Conservation (phyloP, 2,888 invertebrate genomes). For the Subacronicta megacephala region DNA sequence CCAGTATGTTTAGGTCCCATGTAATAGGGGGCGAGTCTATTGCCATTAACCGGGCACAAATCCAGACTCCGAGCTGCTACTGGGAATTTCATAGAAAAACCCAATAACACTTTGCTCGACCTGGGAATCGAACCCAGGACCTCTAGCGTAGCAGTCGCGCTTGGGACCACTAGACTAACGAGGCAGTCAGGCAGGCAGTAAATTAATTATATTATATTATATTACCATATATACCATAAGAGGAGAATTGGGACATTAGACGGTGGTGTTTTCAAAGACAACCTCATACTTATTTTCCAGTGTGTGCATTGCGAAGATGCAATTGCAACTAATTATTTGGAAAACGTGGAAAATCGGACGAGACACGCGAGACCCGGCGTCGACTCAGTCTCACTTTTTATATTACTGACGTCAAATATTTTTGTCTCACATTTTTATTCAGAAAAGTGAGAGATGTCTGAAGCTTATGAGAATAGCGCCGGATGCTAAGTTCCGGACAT, state of each 20-base stretch:
- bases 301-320: constrained; percentile 52
- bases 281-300: constrained; percentile 52
- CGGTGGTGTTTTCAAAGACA: constrained; percentile 46
- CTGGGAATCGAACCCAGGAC: too few relatives aligned
- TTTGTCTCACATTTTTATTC: constrained; percentile 16
- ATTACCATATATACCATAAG: too few relatives aligned
- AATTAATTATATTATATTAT: too few relatives aligned
- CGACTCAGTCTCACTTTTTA: constrained; percentile 55
- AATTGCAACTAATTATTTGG: constrained; percentile 70
- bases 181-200: too few relatives aligned
- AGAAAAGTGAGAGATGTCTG: constrained; percentile 30
- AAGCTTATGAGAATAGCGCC: constrained; percentile 20
- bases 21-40: too few relatives aligned
- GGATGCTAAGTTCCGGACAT: constrained; percentile 35
- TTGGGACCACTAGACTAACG: too few relatives aligned
- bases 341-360: constrained; percentile 70
- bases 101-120: too few relatives aligned
- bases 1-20: too few relatives aligned
- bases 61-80: too few relatives aligned
- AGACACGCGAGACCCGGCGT: constrained; percentile 54
- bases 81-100: too few relatives aligned
- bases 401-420: constrained; percentile 19
- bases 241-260: constrained; percentile 21
- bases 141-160: too few relatives aligned
- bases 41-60: too few relatives aligned